Conservation (phyloP, 2,113 vertebrate species). For the Cacatua alba region DNA sequence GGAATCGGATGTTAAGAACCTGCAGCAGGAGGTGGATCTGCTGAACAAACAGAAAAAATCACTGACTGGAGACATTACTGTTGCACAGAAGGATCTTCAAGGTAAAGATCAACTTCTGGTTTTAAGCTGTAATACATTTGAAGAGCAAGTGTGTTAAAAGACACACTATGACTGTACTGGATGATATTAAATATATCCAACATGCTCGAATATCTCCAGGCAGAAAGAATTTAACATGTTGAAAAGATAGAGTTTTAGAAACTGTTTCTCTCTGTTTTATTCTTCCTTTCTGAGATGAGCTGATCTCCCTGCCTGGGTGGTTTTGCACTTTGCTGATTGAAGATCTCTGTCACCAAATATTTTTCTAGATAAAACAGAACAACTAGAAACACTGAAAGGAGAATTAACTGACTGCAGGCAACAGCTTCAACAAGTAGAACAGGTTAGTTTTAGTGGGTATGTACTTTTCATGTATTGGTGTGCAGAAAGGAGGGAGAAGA, state of each 20-base stretch:
- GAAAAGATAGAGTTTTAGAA: background rate
- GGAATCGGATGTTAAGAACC: conserved; percentile 47
- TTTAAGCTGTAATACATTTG: background rate
- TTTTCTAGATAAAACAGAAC: conserved; percentile 74
- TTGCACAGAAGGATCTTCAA: conserved; percentile 64
- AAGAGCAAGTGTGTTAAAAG: background rate
- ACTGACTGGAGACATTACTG: conserved; percentile 27
- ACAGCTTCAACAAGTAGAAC: conserved; percentile 67
- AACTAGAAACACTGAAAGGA: conserved; percentile 67
- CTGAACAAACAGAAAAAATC: conserved; percentile 67
- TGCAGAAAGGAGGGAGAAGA: background rate
- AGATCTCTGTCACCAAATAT: background rate
- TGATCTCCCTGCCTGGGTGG: background rate
- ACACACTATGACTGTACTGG: background rate
- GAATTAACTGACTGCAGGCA: conserved; percentile 69
- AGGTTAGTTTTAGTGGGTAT: conserved; percentile 59
- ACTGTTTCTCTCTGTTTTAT: background rate
- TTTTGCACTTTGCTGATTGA: background rate
- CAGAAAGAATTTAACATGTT: background rate
- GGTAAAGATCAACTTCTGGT: conserved; percentile 36
- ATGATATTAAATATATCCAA: background rate
- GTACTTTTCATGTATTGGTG: fast-evolving
- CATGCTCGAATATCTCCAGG: background rate
- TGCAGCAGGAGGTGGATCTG: conserved; percentile 71
- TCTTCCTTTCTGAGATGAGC: background rate